A percentile compares a stretch with the other conserved stretches of the same genome.
Evolutionary conservation across 2,888 invertebrate species (phyloP).

Genomic region (Lycocerus yunnanus): DNA sequence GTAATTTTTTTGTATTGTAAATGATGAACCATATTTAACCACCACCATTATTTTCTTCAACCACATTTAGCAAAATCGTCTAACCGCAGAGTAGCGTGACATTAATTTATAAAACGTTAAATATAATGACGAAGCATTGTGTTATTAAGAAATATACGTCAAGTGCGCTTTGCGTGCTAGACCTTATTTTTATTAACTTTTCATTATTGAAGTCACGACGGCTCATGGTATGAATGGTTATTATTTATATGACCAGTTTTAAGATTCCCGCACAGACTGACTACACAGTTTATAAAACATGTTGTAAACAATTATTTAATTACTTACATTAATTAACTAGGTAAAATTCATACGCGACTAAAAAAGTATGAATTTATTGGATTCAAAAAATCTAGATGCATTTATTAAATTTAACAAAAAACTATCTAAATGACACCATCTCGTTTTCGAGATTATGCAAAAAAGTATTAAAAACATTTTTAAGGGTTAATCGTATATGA

Average conservation of each 20-base stretch:
- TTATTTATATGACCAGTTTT: constrained; percentile 24
- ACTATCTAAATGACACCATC: too few relatives aligned
- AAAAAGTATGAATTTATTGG: too few relatives aligned
- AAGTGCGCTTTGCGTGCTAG: constrained; percentile 31
- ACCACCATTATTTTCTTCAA: constrained; percentile 8
- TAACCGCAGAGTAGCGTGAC: constrained; percentile 24
- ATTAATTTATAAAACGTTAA: constrained; percentile 20
- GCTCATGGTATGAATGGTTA: constrained; percentile 24
- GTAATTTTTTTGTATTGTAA: background rate
- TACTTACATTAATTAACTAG: constrained; percentile 29
- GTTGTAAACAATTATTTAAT: constrained; percentile 37
- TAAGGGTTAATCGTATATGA: too few relatives aligned
- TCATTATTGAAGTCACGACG: constrained; percentile 34
- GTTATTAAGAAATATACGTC: constrained; percentile 32
- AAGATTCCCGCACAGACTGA: constrained; percentile 23
- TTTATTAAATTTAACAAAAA: too few relatives aligned
- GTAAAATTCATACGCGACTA: constrained; percentile 28
- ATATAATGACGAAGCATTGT: constrained; percentile 19
- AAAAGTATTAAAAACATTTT: too few relatives aligned
- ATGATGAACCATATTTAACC: background rate
- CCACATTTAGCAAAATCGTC: constrained; percentile 22
- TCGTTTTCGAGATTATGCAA: too few relatives aligned
- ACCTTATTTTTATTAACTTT: constrained; percentile 27
- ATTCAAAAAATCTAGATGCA: too few relatives aligned
- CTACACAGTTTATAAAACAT: constrained; percentile 31